These are phyloP conservation scores for Plebejus melissa DNA, from an alignment of 2,888 invertebrate species.

Conservation along the genomic window DNA sequence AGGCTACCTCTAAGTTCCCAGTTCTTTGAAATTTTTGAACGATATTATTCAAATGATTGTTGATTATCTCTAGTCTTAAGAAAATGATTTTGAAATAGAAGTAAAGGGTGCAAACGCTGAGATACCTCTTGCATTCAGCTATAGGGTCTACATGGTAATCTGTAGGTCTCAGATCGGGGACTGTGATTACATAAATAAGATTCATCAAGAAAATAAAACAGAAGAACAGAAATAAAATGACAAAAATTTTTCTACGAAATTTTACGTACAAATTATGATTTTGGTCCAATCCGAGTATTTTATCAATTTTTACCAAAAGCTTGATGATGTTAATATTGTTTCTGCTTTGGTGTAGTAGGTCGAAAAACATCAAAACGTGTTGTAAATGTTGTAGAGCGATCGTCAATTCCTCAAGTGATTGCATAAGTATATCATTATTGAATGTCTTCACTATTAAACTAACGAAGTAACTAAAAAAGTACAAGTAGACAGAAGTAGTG, in stretches of 20 bases:
- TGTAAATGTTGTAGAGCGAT: constrained; percentile 6
- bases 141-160: not conserved
- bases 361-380: constrained; percentile 28
- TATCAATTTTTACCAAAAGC: constrained; percentile 31
- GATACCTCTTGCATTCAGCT: constrained; percentile 32
- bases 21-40: constrained; percentile 36
- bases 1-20: not conserved
- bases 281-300: constrained; percentile 30
- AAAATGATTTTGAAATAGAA: constrained; percentile 47
- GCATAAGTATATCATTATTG: constrained; percentile 2
- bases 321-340: constrained; percentile 28
- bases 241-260: constrained; percentile 22
- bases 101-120: constrained; percentile 42
- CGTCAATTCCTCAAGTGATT: constrained; percentile 21
- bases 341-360: not conserved
- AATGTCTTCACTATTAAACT: not conserved
- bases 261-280: constrained; percentile 26
- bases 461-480: not conserved
- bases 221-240: not conserved
- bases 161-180: not conserved
- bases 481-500: constrained; percentile 36
- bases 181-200: not conserved
- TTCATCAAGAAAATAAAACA: not conserved
- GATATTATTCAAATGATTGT: constrained; percentile 48
- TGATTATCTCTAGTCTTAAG: constrained; percentile 47